phyloP scores from a whole-genome alignment of 2,888 invertebrate species.

The Drosophila longiperda region DNA sequence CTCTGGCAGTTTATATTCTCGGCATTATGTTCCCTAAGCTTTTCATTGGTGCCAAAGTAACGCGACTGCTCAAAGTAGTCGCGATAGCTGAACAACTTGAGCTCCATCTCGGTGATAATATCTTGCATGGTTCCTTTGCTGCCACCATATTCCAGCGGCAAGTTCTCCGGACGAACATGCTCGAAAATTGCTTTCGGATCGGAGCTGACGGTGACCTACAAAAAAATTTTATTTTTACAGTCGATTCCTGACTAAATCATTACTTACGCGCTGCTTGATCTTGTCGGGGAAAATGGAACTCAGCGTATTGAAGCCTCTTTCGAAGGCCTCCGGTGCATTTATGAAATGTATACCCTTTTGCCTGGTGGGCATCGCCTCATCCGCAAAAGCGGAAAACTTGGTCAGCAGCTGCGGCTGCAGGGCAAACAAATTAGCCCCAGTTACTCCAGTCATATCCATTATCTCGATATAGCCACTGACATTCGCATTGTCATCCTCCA shows the following conservation, averaged over 20 bases:
- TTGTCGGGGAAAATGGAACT: constrained; percentile 88
- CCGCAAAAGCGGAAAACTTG: constrained; percentile 86
- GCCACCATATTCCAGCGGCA: constrained; percentile 89
- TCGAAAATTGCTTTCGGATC: constrained; percentile 87
- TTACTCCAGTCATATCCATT: constrained; percentile 87
- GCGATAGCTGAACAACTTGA: constrained; percentile 72
- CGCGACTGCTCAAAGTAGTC: constrained; percentile 80
- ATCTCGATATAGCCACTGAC: constrained; percentile 86
- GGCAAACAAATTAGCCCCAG: constrained; percentile 86
- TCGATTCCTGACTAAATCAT: rapidly evolving
- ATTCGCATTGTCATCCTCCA: constrained; percentile 88
- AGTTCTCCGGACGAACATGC: constrained; percentile 86
- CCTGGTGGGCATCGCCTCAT: constrained; percentile 88
- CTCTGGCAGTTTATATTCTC: constrained; percentile 22
- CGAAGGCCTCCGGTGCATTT: constrained; percentile 87
- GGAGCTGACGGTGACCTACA: constrained; percentile 87
- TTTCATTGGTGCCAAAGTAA: constrained; percentile 79
- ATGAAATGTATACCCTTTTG: constrained; percentile 87
- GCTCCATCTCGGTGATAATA: constrained; percentile 80
- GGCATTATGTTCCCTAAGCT: constrained; percentile 60
- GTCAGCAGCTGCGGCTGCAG: constrained; percentile 88
- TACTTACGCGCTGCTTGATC: constrained; percentile 87
- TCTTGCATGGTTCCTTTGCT: constrained; percentile 85
- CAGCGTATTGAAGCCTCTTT: constrained; percentile 87
- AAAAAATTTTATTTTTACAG: constrained; percentile 12